Conservation (phyloP, 2,113 vertebrate species). For the Mormoops blainvillei region DNA sequence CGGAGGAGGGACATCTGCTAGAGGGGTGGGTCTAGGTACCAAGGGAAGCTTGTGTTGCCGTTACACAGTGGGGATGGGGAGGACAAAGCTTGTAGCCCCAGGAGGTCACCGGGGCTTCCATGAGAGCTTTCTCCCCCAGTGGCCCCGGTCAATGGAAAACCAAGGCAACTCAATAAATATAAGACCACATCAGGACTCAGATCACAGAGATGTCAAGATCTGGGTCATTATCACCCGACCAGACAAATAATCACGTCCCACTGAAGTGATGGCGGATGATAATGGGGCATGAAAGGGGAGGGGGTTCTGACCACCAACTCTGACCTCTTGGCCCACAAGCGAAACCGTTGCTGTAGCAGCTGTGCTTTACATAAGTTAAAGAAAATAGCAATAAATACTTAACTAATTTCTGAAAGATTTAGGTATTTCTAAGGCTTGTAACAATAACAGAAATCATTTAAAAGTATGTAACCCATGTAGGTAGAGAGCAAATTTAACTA, state of each 20-base stretch:
- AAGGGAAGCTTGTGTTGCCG: fast-evolving
- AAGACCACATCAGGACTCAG: background rate
- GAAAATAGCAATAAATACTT: background rate
- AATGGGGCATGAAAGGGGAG: background rate
- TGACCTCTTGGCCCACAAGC: background rate
- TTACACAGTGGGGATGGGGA: fast-evolving
- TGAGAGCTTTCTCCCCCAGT: no score
- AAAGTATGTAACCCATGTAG: background rate
- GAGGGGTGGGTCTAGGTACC: background rate
- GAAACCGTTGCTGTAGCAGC: background rate
- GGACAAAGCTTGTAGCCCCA: fast-evolving
- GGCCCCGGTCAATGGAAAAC: background rate
- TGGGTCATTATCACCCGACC: background rate
- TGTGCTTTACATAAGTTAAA: background rate
- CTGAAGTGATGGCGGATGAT: background rate
- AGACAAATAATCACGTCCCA: background rate
- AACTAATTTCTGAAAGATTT: background rate
- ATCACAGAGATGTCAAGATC: no score
- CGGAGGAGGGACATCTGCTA: fast-evolving
- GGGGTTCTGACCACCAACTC: background rate
- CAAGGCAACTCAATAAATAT: background rate
- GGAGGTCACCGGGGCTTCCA: background rate
- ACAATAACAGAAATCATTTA: background rate
- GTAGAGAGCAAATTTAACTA: background rate
- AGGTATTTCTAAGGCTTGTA: background rate